Evolutionary conservation across 1,140 invertebrate species (phyloP), one percentile per base, ranked within the genome.

Genomic region (Meloidogyne floridensis): DNA sequence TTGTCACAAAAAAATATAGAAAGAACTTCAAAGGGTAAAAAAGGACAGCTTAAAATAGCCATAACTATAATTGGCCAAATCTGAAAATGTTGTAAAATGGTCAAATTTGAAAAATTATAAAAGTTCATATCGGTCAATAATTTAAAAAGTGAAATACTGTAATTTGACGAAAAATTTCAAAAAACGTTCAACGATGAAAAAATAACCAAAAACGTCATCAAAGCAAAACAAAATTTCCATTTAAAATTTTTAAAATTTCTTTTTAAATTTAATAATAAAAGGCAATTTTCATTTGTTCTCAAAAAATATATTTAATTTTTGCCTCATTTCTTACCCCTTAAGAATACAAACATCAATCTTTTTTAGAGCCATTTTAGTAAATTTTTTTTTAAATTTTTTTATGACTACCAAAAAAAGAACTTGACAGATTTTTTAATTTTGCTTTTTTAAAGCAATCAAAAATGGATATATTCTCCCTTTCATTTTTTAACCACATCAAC

Each of bases 341-440:
- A 47, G 7, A 65, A 65, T n/a, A 65, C 59, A 65, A 65, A 65
- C 59, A 65, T 65, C 59, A 65, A 65, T 65, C 59, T 65, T 8
- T 56, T 11, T 59, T 5, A 15, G 53, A 11, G 8, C 53, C 11
- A 3, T 54, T 54, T 54, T 54, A 11, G 53, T 13, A 10, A 54
- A 11, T 54, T 54, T 54, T n/a, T 32, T 32, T 32, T 32, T 1
- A 32, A 65, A 15, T n/a, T n/a, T 65, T 65, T 65, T 15, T 65
- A 65, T 65, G 59, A 65, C 3, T 65, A 7, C n/a, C n/a, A n/a
- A n/a, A n/a, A 59, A 59, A 59, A 59, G 15, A 59, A 65, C 47
- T 65, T 65, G 59, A 65, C 59, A 65, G 59, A 65, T 65, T 65
- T 65, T 65, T 65, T n/a, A 65, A n/a, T 65, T 47, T 65, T n/a